Base-by-base conservation (phyloP, 2,888 invertebrate genomes). In the Cryptophagus acutangulus region DNA sequence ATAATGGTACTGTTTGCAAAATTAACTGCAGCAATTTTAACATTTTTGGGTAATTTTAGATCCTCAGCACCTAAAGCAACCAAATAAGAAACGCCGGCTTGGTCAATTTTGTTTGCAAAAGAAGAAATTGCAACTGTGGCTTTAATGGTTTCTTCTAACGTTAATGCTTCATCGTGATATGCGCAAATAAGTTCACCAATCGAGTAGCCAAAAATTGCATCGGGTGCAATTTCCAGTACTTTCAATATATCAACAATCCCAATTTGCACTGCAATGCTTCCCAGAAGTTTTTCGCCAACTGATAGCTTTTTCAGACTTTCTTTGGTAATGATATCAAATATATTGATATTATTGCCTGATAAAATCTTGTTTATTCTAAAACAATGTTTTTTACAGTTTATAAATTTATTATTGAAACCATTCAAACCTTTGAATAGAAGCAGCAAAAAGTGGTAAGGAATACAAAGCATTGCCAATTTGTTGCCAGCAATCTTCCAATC, bases 101-200 rank as follows among this genome's bases (percentile, higher is more conserved):
- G n/a, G 26, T 4, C n/a, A 26, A 26, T 26, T n/a, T 26, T 26
- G n/a, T n/a, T n/a, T n/a, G n/a, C n/a, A 3, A 26, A 4, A 26
- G n/a, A 12, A 3, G 12, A n/a, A 17, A 54, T 42, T 17, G 33
- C 35, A 4, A 43, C 88, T 0, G 89, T 83, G 0, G 83, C 76
- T 2, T 87, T 69, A 43, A 92, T 78, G 69, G 85, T 82, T 69
- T 93, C 84, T 55, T 89, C 85, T 0, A 84, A 78, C 0, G 87
- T 87, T 48, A 94, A 78, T 46, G 84, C 82, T 0, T 87, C 88
- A 63, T 94, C 92, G 3, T 88, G 90, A 70, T 95, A 95, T 0
- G 87, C 92, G 65, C 92, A 91, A 0, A 86, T 87, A 2, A 95
- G 72, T 65, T 94, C 93, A 9, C 95, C 94, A 0, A 88, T 84